These are phyloP conservation scores for Chelonoidis abingdonii DNA, from an alignment of 2,113 vertebrate species.

Conservation along the genomic window DNA sequence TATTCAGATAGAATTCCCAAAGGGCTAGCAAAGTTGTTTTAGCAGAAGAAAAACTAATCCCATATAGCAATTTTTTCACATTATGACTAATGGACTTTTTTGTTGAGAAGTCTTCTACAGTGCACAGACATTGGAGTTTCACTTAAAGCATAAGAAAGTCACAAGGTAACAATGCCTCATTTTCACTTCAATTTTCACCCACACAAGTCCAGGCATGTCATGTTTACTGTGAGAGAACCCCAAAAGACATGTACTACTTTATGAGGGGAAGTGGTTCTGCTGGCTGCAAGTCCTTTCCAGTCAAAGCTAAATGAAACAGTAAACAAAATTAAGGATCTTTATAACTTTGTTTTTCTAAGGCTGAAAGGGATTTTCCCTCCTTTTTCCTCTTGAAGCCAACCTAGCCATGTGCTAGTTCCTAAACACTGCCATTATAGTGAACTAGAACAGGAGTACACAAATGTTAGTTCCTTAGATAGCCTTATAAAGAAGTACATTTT, in stretches of 20 bases:
- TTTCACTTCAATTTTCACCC: neutral
- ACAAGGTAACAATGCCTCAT: neutral
- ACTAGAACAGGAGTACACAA: neutral
- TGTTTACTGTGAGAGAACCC: neutral
- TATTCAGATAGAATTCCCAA: neutral
- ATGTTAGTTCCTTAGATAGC: neutral
- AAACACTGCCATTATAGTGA: neutral
- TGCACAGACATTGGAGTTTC: neutral
- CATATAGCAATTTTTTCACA: neutral
- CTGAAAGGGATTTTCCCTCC: neutral
- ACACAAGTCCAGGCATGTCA: neutral
- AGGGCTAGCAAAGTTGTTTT: neutral
- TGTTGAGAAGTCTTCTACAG: neutral
- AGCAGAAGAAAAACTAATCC: neutral
- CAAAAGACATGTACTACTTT: neutral
- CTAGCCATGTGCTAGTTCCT: neutral
- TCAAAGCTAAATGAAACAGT: neutral
- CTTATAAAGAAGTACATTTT: neutral
- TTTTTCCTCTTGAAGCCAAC: neutral
- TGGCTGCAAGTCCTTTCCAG: neutral
- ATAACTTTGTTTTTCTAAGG: neutral
- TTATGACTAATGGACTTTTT: neutral
- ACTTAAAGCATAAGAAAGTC: neutral
- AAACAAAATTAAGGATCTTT: neutral
- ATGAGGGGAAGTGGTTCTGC: neutral